These are phyloP conservation scores for Acanthochromis polyacanthus DNA, from an alignment of 2,113 vertebrate species.

Conservation along the genomic window DNA sequence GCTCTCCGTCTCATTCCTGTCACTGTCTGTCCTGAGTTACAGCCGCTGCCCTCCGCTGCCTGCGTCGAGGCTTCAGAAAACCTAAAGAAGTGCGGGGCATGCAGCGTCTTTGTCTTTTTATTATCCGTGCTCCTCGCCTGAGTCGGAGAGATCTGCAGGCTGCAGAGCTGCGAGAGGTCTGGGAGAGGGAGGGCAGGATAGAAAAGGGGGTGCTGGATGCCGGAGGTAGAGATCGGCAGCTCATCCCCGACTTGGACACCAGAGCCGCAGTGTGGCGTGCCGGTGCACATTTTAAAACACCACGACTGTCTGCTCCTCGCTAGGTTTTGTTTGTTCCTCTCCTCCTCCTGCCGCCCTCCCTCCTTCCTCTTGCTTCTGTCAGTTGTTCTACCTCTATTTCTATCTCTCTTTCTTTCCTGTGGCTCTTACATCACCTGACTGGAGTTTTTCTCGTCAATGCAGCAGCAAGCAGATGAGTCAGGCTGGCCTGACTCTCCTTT, in stretches of 20 bases:
- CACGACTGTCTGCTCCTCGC: conserved; percentile 61
- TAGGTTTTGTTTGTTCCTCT: conserved; percentile 60
- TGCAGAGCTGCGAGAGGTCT: conserved; percentile 48
- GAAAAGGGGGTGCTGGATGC: conserved; percentile 28
- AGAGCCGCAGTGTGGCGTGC: conserved; percentile 86
- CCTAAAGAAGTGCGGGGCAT: conserved; percentile 53
- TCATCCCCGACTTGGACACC: conserved; percentile 73
- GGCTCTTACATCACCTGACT: conserved; percentile 82
- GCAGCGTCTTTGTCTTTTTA: conserved; percentile 53
- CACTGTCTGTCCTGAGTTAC: conserved; percentile 41
- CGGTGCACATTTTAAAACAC: conserved; percentile 85
- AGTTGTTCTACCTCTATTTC: conserved; percentile 45
- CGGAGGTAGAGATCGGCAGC: conserved; percentile 63
- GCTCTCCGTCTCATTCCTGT: conserved; percentile 5
- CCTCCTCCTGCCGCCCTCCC: neutral
- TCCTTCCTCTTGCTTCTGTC: conserved; percentile 52
- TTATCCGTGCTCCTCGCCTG: conserved; percentile 38
- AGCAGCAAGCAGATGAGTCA: conserved; percentile 85
- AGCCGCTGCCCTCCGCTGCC: conserved; percentile 32
- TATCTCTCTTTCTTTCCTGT: conserved; percentile 40
- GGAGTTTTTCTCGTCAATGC: conserved; percentile 79
- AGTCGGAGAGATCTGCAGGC: conserved; percentile 56
- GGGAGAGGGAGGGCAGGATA: neutral
- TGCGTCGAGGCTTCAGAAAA: conserved; percentile 39
- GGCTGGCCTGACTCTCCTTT: conserved; percentile 73